Evolutionary conservation across 2,113 vertebrate species (phyloP), one percentile per base, ranked within the genome.

Genomic region (Leptobrachium ailaonicum): DNA sequence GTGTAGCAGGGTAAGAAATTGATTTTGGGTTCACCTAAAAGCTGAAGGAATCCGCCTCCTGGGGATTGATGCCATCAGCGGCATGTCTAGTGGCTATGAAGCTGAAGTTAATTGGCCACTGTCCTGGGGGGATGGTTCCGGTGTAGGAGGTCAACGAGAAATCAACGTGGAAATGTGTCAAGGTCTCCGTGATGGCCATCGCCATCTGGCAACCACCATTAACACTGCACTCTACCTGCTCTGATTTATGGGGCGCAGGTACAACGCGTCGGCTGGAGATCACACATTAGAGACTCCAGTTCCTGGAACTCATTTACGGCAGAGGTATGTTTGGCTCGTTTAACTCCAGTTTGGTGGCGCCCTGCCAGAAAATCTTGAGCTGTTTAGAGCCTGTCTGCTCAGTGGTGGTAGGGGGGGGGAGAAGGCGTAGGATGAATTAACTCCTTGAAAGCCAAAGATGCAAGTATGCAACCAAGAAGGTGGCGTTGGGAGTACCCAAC

Each of bases 321-420:
- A 53, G 63, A 76, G 63, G 63, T 54, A 76, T 76, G 44, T n/a
- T 75, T 42, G 74, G 74, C 62, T 76, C 45, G 14, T 4, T 6
- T 10, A 4, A 9, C 60, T 67, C 74, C n/a, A 54, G 45, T 67
- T 66, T n/a, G 45, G 62, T 67, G 74, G 74, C 74, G 41, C 32
- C 5, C 10, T 41, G 74, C 74, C 74, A 76, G 74, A 76, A 66
- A 66, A 42, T 76, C 50, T 67, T 47, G 47, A 20, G 74, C 43
- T 75, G 73, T 75, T 75, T 66, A 75, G 62, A 75, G 40, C 45
- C 50, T 40, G 13, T 67, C 63, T 4, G 40, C 74, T 8, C 3
- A 20, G 4, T 3, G n/a, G 6, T 3, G 5, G 9, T 20, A 20
- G 56, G 56, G 56, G 13, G 56, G 50, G 50, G 50, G 56, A 14